Evolutionary conservation across 2,888 invertebrate genomes (phyloP).

Genomic region (Hypomecis punctinalis): DNA sequence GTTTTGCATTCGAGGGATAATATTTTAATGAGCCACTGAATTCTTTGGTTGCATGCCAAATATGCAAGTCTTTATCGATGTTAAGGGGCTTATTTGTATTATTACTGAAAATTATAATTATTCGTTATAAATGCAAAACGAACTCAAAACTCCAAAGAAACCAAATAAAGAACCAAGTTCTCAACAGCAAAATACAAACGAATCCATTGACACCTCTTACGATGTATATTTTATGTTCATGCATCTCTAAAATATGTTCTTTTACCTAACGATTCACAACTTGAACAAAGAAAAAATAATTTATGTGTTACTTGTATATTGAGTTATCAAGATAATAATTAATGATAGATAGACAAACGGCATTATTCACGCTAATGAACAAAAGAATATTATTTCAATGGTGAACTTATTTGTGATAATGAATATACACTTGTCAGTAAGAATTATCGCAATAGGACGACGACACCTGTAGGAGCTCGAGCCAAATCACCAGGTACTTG

Average conservation of each 20-base stretch:
- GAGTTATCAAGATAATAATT: too few relatives aligned
- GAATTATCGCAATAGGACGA: constrained; percentile 54
- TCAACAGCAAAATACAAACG: too few relatives aligned
- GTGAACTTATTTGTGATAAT: constrained; percentile 5
- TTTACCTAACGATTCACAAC: too few relatives aligned
- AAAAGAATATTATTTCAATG: background rate
- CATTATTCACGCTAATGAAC: background rate
- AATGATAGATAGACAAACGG: too few relatives aligned
- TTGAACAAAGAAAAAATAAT: too few relatives aligned
- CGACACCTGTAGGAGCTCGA: constrained; percentile 65
- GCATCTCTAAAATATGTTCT: too few relatives aligned
- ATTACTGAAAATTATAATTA: background rate
- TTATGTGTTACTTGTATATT: too few relatives aligned
- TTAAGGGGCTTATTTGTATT: constrained; percentile 7
- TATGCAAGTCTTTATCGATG: background rate
- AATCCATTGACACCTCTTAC: too few relatives aligned
- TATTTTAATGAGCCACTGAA: background rate
- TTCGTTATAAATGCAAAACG: too few relatives aligned
- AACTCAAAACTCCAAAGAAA: too few relatives aligned
- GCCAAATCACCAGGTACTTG: constrained; percentile 49
- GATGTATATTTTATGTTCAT: too few relatives aligned
- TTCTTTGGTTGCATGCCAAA: constrained; percentile 18
- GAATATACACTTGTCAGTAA: constrained; percentile 46
- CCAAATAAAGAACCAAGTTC: too few relatives aligned
- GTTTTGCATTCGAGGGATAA: background rate